phyloP scores from a whole-genome alignment of 2,888 invertebrate genomes.

The Acanthoscelides obtectus region DNA sequence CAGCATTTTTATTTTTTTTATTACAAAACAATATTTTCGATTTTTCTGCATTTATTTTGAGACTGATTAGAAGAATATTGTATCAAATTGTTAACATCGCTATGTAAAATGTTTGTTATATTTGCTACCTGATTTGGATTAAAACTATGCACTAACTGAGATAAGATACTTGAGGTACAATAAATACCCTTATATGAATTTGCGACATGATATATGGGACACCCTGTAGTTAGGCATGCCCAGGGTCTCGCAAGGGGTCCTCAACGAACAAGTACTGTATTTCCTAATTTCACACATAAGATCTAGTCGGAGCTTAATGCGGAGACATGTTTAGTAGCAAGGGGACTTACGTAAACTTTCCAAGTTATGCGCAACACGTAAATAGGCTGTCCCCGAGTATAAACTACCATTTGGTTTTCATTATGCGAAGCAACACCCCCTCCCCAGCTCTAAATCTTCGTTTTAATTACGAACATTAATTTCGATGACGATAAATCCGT shows the following conservation, averaged over 20 bases:
- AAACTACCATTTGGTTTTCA: constrained; percentile 46
- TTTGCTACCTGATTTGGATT: too few relatives aligned
- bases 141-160: too few relatives aligned
- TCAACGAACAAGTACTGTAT: constrained; percentile 2
- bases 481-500: constrained; percentile 42
- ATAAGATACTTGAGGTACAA: too few relatives aligned
- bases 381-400: constrained; percentile 38
- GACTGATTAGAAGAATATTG: too few relatives aligned
- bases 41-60: too few relatives aligned
- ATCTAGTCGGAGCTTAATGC: constrained; percentile 41
- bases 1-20: too few relatives aligned
- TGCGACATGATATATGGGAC: too few relatives aligned
- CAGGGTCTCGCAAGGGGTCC: not conserved
- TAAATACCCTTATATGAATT: too few relatives aligned
- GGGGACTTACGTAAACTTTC: constrained; percentile 47
- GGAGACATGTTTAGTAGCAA: constrained; percentile 46
- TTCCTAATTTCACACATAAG: constrained; percentile 41
- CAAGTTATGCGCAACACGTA: constrained; percentile 50
- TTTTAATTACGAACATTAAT: constrained; percentile 47
- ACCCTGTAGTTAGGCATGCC: too few relatives aligned
- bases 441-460: constrained; percentile 44
- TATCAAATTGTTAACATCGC: too few relatives aligned
- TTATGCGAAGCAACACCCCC: constrained; percentile 36
- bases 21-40: too few relatives aligned
- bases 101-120: too few relatives aligned